Conservation (phyloP, 2,888 invertebrate species). For the Sesamia inferens region DNA sequence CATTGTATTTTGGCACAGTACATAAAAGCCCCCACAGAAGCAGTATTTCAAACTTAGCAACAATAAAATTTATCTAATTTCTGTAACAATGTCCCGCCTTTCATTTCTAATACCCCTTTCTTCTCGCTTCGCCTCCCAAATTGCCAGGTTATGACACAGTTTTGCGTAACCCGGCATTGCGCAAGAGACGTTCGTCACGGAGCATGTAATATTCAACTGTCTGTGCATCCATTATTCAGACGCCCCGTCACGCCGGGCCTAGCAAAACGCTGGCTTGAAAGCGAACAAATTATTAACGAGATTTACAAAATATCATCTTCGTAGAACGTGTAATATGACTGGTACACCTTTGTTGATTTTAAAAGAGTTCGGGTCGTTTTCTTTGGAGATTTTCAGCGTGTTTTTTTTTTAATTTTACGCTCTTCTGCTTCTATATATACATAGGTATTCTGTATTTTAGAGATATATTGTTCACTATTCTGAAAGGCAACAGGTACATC, state of each 20-base stretch:
- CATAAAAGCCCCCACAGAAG: not conserved
- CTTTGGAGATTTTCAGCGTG: not conserved
- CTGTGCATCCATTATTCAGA: conserved; percentile 60
- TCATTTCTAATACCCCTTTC: not conserved
- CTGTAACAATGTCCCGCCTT: not conserved
- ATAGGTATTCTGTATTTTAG: not conserved
- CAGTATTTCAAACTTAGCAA: too few relatives aligned
- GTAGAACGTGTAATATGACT: conserved; percentile 20
- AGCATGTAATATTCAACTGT: conserved; percentile 62
- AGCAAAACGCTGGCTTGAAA: conserved; percentile 50
- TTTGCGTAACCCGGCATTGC: conserved; percentile 38
- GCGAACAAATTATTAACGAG: conserved; percentile 62
- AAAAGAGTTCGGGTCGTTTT: conserved; percentile 2
- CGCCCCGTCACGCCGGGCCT: conserved; percentile 45
- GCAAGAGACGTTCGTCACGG: conserved; percentile 32
- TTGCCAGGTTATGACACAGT: conserved; percentile 42
- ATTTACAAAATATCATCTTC: conserved; percentile 56
- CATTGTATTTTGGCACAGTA: not conserved
- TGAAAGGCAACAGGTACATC: not conserved
- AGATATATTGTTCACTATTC: not conserved
- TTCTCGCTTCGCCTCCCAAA: conserved; percentile 11
- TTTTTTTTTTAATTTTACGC: not conserved
- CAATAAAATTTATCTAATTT: conserved; percentile 1
- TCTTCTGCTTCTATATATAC: not conserved
- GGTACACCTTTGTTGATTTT: conserved; percentile 28